Evolutionary conservation across 37 sponge, comb jelly and placozoan genomes (phyloP).

Genomic region (Haliclona indistincta): DNA sequence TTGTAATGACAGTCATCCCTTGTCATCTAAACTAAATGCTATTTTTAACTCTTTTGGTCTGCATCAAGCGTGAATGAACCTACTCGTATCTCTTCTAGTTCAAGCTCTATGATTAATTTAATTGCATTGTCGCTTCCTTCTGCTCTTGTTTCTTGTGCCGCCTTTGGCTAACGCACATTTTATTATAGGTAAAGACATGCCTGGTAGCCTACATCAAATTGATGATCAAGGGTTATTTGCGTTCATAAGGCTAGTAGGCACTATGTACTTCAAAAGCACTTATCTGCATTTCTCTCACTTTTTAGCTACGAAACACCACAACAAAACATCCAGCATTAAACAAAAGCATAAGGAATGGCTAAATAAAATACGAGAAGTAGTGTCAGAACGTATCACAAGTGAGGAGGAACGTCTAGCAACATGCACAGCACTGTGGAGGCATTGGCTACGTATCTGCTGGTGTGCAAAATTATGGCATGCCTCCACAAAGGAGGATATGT

Average conservation of each 20-base stretch:
- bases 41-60: no score
- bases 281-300: neutral
- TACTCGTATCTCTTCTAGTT: no score
- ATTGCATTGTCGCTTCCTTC: no score
- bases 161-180: no score
- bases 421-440: conserved; percentile 17
- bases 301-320: neutral
- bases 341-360: conserved; percentile 16
- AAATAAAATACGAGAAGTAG: conserved; percentile 4
- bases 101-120: no score
- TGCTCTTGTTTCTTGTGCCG: no score
- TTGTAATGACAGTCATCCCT: no score
- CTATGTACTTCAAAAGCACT: conserved; percentile 1
- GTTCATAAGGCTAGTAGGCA: conserved; percentile 1
- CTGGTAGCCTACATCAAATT: no score
- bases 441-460: conserved; percentile 24
- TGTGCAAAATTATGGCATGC: neutral
- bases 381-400: neutral
- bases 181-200: no score
- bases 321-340: neutral
- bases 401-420: conserved; percentile 17
- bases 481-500: neutral
- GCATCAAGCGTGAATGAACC: no score
- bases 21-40: no score
- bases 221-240: neutral